Evolutionary conservation across 2,113 vertebrate species (phyloP).

Genomic region (Nicator chloris): DNA sequence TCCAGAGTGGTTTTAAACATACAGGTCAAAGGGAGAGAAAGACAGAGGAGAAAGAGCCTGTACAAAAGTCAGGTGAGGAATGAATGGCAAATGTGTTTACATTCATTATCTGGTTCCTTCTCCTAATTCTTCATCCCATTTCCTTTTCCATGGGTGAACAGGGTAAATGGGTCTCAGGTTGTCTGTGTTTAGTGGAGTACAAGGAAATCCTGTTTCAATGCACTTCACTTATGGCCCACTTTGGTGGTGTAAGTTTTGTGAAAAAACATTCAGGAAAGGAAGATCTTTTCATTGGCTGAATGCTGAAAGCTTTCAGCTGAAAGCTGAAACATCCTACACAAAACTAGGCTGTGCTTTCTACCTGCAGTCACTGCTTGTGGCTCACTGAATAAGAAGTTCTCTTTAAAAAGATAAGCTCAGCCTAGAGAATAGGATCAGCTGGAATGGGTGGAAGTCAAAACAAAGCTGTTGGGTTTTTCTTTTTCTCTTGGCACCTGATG

Average conservation of each 20-base stretch:
- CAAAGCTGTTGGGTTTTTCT: background rate
- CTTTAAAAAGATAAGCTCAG: background rate
- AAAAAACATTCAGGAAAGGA: background rate
- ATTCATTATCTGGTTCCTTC: background rate
- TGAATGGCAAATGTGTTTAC: background rate
- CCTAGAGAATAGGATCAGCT: background rate
- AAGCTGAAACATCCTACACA: background rate
- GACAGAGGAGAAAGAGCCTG: background rate
- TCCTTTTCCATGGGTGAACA: background rate
- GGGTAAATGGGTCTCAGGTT: background rate
- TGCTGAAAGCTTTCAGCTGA: too few species aligned
- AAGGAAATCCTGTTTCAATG: background rate
- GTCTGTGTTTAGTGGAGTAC: background rate
- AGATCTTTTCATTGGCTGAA: background rate
- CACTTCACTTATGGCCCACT: background rate
- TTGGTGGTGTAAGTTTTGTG: background rate
- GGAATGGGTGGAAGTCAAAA: slow-evolving; percentile 27
- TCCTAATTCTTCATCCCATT: background rate
- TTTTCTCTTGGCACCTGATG: background rate
- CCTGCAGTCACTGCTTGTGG: background rate
- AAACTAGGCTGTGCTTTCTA: background rate
- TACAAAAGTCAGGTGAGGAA: background rate
- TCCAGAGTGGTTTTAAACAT: background rate
- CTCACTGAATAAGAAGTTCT: background rate
- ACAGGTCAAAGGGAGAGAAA: background rate